Percentiles rank a stretch among this genome's conserved stretches.
phyloP scores from a whole-genome alignment of 53 echinoderm and acorn worm species.

The Crossaster papposus region DNA sequence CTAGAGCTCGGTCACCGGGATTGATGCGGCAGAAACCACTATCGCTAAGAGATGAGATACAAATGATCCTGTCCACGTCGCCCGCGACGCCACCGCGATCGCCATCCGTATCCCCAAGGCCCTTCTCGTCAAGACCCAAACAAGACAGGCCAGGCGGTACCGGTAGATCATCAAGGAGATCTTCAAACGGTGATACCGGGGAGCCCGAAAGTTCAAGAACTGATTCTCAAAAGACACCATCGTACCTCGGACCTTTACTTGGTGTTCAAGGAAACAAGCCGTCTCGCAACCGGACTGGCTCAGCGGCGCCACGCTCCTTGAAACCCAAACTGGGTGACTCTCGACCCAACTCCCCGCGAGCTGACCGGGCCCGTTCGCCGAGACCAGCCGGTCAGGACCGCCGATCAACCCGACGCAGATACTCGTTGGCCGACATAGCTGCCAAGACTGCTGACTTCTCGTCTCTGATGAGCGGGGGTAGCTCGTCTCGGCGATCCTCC shows the following conservation, averaged over 20 bases:
- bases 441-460: neutral
- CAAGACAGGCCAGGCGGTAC: neutral
- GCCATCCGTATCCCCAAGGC: neutral
- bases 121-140: neutral
- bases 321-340: neutral
- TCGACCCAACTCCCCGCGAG: conserved; percentile 6
- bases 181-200: neutral
- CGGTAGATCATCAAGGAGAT: neutral
- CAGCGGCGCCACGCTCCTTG: conserved; percentile 3
- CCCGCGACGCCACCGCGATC: neutral
- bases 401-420: conserved; percentile 10
- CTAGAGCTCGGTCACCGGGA: conserved; percentile 32
- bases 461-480: neutral
- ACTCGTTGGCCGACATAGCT: conserved; percentile 6
- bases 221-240: neutral
- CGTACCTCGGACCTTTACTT: neutral
- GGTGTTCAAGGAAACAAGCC: neutral
- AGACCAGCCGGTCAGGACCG: neutral
- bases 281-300: neutral
- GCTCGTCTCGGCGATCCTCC: conserved; percentile 1
- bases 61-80: conserved; percentile 8
- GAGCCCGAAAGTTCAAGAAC: neutral
- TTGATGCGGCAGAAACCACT: neutral
- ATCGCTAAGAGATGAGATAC: conserved; percentile 37
- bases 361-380: neutral